phyloP scores from a whole-genome alignment of 2,888 invertebrate species.

The Pyralis farinalis region DNA sequence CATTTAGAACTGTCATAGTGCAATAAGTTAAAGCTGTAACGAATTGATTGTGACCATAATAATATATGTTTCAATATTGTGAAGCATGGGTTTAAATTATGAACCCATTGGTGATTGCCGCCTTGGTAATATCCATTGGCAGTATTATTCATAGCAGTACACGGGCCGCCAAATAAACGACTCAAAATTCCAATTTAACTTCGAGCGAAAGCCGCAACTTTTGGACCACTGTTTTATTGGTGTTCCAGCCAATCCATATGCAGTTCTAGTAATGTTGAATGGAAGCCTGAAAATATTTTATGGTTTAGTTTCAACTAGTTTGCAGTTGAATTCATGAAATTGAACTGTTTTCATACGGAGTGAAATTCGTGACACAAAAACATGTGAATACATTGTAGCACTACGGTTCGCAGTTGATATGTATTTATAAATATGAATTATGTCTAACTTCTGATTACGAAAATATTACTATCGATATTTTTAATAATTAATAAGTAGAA shows the following conservation, averaged over 20 bases:
- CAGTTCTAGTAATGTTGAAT: not conserved
- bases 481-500: too few species aligned
- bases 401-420: too few species aligned
- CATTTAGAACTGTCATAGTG: slow-evolving; percentile 12
- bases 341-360: too few species aligned
- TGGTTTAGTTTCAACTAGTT: not conserved
- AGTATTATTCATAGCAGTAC: too few species aligned
- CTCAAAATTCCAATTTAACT: not conserved
- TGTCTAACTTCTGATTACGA: too few species aligned
- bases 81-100: not conserved
- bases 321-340: not conserved
- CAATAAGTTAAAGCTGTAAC: slow-evolving; percentile 12
- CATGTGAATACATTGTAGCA: too few species aligned
- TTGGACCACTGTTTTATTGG: not conserved
- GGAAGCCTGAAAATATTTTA: not conserved
- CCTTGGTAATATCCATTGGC: too few species aligned
- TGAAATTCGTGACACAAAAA: too few species aligned
- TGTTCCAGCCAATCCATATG: not conserved
- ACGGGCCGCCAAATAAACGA: not conserved
- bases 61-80: not conserved
- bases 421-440: too few species aligned
- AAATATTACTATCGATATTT: too few species aligned
- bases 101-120: too few species aligned
- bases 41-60: not conserved
- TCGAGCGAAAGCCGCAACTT: not conserved